phyloP scores from a whole-genome alignment of 2,113 vertebrate species.

The Maccullochella peelii region DNA sequence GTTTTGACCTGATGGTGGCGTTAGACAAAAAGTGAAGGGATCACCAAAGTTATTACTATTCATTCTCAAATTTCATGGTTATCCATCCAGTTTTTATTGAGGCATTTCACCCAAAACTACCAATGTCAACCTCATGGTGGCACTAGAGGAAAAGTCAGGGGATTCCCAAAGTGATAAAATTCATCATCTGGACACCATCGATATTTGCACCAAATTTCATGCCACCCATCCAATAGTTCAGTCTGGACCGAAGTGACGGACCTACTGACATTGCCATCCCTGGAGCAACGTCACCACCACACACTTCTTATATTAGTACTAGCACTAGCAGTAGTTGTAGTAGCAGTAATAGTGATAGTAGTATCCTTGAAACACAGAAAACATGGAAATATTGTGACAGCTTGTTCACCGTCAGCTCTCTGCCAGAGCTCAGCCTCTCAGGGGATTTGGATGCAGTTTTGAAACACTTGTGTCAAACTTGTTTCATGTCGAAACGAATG shows the following conservation, averaged over 20 bases:
- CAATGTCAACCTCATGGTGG: background rate
- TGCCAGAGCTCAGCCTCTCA: conserved; percentile 17
- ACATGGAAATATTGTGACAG: conserved; percentile 37
- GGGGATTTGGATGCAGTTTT: conserved; percentile 33
- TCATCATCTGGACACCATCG: background rate
- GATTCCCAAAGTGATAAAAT: background rate
- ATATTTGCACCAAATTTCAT: background rate
- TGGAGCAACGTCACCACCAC: background rate
- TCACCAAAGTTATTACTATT: background rate
- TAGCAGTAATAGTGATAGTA: background rate
- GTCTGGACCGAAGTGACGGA: background rate
- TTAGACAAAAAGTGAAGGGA: background rate
- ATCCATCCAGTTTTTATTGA: background rate
- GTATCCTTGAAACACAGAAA: conserved; percentile 17
- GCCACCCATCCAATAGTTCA: background rate
- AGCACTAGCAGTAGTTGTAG: background rate
- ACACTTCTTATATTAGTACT: background rate
- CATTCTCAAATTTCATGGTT: background rate
- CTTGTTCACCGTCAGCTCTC: conserved; percentile 32
- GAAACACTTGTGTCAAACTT: conserved; percentile 38
- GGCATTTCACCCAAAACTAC: background rate
- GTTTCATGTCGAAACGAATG: conserved; percentile 49
- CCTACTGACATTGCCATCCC: background rate
- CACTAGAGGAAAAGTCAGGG: background rate
- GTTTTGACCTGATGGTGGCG: background rate